phyloP scores from a whole-genome alignment of 2,113 vertebrate species.

The Psittacus erithacus region DNA sequence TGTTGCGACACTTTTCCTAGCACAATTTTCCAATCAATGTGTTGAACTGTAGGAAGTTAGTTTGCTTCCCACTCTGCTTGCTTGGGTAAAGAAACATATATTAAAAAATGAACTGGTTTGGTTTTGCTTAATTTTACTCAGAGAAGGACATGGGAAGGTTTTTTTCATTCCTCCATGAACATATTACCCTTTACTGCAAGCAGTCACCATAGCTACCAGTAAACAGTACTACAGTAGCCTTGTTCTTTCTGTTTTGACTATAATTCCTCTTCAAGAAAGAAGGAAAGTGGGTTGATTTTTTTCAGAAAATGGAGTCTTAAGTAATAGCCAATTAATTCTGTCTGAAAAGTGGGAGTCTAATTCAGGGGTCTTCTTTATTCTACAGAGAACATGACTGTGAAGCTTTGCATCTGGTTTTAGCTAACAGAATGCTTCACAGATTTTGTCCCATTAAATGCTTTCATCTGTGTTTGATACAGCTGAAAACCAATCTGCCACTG shows the following conservation, averaged over 20 bases:
- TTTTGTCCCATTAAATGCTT: constrained; percentile 27
- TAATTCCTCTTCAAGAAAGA: neutral
- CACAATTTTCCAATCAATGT: neutral
- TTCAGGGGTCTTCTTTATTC: neutral
- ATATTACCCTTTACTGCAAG: neutral
- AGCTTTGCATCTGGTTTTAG: neutral
- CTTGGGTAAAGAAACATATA: neutral
- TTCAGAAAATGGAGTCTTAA: neutral
- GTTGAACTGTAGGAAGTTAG: neutral
- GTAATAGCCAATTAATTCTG: neutral
- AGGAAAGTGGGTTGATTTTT: neutral
- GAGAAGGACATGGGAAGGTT: neutral
- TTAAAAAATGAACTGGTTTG: neutral
- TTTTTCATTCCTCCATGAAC: neutral
- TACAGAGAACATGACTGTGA: neutral
- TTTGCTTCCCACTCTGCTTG: neutral
- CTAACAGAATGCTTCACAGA: neutral
- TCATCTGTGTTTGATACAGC: constrained; percentile 13
- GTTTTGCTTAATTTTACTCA: neutral
- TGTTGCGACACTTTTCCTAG: neutral
- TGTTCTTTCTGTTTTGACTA: neutral
- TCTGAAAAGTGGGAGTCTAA: neutral
- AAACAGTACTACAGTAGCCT: constrained; percentile 8
- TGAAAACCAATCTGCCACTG: neutral
- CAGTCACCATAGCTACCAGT: constrained; percentile 37